Percentiles rank a stretch among this genome's conserved stretches.
Conservation (phyloP, 2,113 vertebrate genomes). For the Osmerus mordax region DNA sequence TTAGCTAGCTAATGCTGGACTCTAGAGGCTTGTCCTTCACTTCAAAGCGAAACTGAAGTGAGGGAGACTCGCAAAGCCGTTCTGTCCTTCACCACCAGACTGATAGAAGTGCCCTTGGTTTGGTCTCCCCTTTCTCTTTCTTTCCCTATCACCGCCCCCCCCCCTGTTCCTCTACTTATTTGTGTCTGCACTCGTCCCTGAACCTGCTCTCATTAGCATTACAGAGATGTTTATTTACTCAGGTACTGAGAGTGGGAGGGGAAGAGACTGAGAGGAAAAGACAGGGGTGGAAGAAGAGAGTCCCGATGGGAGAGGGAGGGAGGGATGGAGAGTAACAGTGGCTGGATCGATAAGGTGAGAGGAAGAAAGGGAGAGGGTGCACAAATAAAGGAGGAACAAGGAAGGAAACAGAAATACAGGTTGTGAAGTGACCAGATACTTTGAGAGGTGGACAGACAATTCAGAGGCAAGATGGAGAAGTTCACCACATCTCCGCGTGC, state of each 20-base stretch:
- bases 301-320: not conserved
- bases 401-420: constrained; percentile 51
- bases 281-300: not conserved
- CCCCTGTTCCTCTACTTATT: constrained; percentile 52
- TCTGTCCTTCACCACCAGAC: constrained; percentile 49
- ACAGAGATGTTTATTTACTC: constrained; percentile 64
- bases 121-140: constrained; percentile 41
- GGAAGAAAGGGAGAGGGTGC: constrained; percentile 49
- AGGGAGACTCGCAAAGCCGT: constrained; percentile 43
- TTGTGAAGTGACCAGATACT: constrained; percentile 32
- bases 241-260: constrained; percentile 49
- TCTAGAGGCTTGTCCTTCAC: constrained; percentile 10
- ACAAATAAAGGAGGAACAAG: constrained; percentile 50
- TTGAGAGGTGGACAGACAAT: constrained; percentile 54
- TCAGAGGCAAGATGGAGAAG: constrained; percentile 45
- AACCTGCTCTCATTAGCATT: constrained; percentile 69
- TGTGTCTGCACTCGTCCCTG: constrained; percentile 60
- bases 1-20: too few relatives aligned
- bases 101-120: constrained; percentile 47
- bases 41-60: constrained; percentile 44
- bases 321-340: constrained; percentile 36
- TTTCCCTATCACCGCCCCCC: not conserved
- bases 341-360: constrained; percentile 24
- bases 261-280: constrained; percentile 2
- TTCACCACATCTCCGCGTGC: constrained; percentile 49